phyloP scores from a whole-genome alignment of 2,888 invertebrate species.

The Amphipoea lucens region DNA sequence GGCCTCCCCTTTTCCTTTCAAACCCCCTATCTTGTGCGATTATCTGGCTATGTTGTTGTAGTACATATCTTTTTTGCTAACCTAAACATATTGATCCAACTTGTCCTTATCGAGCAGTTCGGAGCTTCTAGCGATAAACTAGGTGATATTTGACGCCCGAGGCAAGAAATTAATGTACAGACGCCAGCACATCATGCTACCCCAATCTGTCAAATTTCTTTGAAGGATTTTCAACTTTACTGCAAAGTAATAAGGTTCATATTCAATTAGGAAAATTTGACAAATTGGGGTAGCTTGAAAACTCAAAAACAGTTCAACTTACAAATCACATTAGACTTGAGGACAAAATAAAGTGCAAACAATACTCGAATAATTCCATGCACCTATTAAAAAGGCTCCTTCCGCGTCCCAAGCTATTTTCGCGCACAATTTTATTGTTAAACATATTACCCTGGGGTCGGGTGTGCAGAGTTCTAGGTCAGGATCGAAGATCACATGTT shows the following conservation, averaged over 20 bases:
- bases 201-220: no score
- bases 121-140: neutral
- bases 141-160: neutral
- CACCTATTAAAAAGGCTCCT: conserved; percentile 31
- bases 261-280: no score
- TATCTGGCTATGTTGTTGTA: no score
- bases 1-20: no score
- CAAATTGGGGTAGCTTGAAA: neutral
- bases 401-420: conserved; percentile 49
- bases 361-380: conserved; percentile 1
- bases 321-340: conserved; percentile 21
- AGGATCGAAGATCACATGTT: conserved; percentile 71
- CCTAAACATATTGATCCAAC: no score
- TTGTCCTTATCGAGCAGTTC: neutral
- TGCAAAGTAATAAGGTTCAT: no score
- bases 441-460: conserved; percentile 66
- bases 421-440: conserved; percentile 65
- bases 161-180: conserved; percentile 15
- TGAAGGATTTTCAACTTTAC: no score
- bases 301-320: conserved; percentile 16
- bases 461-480: conserved; percentile 67
- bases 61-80: no score
- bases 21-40: no score
- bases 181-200: no score
- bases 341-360: conserved; percentile 28